Conservation (phyloP, 1,140 invertebrate genomes). For the Holcopasites calliopsidis region DNA sequence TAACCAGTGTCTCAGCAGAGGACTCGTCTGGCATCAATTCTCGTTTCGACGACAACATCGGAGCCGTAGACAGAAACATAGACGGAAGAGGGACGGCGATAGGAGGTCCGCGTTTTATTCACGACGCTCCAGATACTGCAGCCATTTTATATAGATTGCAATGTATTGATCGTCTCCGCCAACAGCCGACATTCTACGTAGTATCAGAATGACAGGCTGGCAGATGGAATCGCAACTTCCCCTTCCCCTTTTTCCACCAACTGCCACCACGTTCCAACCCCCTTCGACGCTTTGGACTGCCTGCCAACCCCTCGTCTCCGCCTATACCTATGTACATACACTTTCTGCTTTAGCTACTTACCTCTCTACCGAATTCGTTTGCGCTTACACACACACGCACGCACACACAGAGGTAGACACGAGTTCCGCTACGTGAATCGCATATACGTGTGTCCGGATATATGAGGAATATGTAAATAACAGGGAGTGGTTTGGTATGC, state of each 20-base stretch:
- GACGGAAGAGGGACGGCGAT: neutral
- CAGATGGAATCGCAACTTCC: slow-evolving; percentile 79
- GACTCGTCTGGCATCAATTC: slow-evolving; percentile 5
- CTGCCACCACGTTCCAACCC: slow-evolving; percentile 69
- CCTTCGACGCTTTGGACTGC: slow-evolving; percentile 68
- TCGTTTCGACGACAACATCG: slow-evolving; percentile 3
- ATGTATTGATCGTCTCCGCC: slow-evolving; percentile 78
- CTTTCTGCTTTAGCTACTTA: slow-evolving; percentile 44
- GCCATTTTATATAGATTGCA: slow-evolving; percentile 80
- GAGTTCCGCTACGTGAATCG: slow-evolving; percentile 6
- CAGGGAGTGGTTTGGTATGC: slow-evolving; percentile 38
- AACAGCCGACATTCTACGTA: slow-evolving; percentile 75
- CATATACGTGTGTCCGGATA: slow-evolving; percentile 24
- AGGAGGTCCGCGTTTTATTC: slow-evolving; percentile 50
- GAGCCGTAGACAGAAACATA: neutral
- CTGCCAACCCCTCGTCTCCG: slow-evolving; percentile 73
- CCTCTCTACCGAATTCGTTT: neutral
- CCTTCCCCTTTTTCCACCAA: slow-evolving; percentile 61
- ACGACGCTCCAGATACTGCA: slow-evolving; percentile 69
- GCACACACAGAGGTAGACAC: slow-evolving; percentile 18
- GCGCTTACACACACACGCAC: neutral
- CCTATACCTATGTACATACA: slow-evolving; percentile 75
- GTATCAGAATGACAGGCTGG: slow-evolving; percentile 78
- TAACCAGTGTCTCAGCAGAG: too few species aligned
- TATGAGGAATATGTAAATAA: slow-evolving; percentile 50